These are phyloP conservation scores for Latrodectus elegans DNA, from an alignment of 2,888 invertebrate genomes.

Conservation along the genomic window DNA sequence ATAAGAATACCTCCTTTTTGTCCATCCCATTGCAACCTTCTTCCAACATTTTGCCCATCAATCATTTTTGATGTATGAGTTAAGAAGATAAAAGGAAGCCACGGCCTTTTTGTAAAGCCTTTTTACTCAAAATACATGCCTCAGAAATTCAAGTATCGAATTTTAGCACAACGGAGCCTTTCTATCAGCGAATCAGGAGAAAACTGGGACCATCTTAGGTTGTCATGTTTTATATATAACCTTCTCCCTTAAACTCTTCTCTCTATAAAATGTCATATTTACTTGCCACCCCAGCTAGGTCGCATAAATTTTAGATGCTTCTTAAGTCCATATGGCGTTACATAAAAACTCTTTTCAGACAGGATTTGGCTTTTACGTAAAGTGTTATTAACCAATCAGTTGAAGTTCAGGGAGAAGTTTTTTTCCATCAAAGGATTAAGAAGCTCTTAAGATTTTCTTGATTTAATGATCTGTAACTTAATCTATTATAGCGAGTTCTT, in stretches of 20 bases:
- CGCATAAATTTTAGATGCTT: constrained; percentile 48
- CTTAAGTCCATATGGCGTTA: constrained; percentile 17
- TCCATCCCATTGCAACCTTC: constrained; percentile 55
- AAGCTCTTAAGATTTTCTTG: constrained; percentile 32
- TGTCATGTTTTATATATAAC: constrained; percentile 64
- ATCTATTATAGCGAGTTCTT: constrained; percentile 11
- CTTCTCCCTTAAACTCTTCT: constrained; percentile 23
- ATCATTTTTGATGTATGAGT: constrained; percentile 68
- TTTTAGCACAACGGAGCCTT: constrained; percentile 46
- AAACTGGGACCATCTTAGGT: constrained; percentile 40
- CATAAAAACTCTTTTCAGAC: constrained; percentile 17
- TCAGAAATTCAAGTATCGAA: constrained; percentile 53
- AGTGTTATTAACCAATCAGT: constrained; percentile 31
- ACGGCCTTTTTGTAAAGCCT: constrained; percentile 36
- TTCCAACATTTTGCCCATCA: constrained; percentile 57
- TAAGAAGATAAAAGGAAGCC: constrained; percentile 63
- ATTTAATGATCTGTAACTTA: constrained; percentile 49
- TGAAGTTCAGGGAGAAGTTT: neutral
- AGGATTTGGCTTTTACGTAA: constrained; percentile 51
- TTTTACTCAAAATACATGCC: constrained; percentile 60
- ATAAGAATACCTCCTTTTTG: constrained; percentile 52
- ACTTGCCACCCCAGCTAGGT: constrained; percentile 45
- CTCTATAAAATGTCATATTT: constrained; percentile 61
- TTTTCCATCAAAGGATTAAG: constrained; percentile 29
- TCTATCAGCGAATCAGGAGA: constrained; percentile 43